Evolutionary conservation across 2,888 invertebrate species (phyloP).

Genomic region (Eugnorisma glareosa): DNA sequence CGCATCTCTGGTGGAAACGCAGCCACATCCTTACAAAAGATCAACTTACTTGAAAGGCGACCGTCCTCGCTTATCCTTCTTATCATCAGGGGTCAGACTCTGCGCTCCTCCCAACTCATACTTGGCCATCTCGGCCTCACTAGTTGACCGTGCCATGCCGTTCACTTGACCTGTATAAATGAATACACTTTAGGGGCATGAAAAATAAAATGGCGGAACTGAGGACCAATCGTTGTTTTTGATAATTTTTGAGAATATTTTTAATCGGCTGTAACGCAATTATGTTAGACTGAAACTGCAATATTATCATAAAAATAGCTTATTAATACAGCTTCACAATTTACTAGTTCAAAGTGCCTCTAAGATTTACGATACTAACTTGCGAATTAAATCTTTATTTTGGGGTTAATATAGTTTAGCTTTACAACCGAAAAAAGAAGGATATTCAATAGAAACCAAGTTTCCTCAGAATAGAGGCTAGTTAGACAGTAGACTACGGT

Average conservation of each 20-base stretch:
- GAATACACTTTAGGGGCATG: not conserved
- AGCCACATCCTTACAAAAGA: no score
- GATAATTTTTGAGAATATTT: not conserved
- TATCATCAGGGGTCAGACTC: constrained; percentile 86
- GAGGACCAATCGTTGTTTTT: constrained; percentile 32
- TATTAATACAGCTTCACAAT: not conserved
- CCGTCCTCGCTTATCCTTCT: constrained; percentile 95
- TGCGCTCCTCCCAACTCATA: constrained; percentile 91
- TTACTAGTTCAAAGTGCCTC: not conserved
- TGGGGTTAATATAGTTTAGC: not conserved
- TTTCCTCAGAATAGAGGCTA: not conserved
- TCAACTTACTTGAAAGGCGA: constrained; percentile 96
- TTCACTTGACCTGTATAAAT: constrained; percentile 81
- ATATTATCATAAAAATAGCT: not conserved
- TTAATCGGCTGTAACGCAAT: not conserved
- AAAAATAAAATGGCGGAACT: not conserved
- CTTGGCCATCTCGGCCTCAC: constrained; percentile 94
- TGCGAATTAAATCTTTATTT: not conserved
- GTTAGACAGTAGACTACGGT: not conserved
- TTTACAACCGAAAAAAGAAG: not conserved
- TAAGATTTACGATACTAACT: not conserved
- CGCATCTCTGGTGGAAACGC: no score
- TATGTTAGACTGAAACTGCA: constrained; percentile 1
- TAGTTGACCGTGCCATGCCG: constrained; percentile 93
- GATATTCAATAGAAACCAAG: not conserved